These are phyloP conservation scores for Mola mola DNA, from an alignment of 2,113 vertebrate genomes.

Conservation along the genomic window DNA sequence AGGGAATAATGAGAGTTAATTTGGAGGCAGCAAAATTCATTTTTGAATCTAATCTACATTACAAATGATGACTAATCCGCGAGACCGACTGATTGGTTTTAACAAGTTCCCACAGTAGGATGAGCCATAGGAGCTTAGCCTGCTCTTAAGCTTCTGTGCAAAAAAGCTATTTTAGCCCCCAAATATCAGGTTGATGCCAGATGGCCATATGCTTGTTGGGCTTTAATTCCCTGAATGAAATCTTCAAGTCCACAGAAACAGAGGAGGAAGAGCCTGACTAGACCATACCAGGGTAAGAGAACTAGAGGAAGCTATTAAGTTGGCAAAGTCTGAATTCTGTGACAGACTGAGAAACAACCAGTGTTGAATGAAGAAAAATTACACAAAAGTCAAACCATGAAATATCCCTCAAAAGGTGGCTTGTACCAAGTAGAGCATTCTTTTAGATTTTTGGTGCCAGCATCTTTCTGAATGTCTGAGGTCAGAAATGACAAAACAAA, in stretches of 20 bases:
- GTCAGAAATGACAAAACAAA: constrained; percentile 1
- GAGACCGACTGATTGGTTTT: constrained; percentile 28
- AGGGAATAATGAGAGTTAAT: constrained; percentile 10
- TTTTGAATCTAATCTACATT: constrained; percentile 24
- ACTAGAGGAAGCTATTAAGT: constrained; percentile 34
- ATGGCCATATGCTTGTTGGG: constrained; percentile 63
- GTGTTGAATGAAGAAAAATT: neutral
- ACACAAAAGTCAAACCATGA: neutral
- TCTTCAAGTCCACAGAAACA: constrained; percentile 44
- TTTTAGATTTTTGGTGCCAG: constrained; percentile 13
- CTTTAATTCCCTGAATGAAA: constrained; percentile 69
- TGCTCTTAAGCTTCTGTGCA: constrained; percentile 56
- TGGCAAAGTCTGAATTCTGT: constrained; percentile 6
- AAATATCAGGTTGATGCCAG: constrained; percentile 71
- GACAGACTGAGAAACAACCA: neutral
- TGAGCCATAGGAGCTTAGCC: constrained; percentile 57
- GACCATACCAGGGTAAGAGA: constrained; percentile 12
- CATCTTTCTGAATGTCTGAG: constrained; percentile 26
- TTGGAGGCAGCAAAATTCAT: neutral
- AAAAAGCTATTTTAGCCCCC: constrained; percentile 61
- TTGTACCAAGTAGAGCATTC: neutral
- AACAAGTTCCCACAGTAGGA: constrained; percentile 46
- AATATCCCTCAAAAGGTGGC: neutral
- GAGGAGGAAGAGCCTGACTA: constrained; percentile 19
- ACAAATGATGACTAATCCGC: constrained; percentile 15